phyloP scores from a whole-genome alignment of 2,888 invertebrate species.

The Cataglyphis livida region DNA sequence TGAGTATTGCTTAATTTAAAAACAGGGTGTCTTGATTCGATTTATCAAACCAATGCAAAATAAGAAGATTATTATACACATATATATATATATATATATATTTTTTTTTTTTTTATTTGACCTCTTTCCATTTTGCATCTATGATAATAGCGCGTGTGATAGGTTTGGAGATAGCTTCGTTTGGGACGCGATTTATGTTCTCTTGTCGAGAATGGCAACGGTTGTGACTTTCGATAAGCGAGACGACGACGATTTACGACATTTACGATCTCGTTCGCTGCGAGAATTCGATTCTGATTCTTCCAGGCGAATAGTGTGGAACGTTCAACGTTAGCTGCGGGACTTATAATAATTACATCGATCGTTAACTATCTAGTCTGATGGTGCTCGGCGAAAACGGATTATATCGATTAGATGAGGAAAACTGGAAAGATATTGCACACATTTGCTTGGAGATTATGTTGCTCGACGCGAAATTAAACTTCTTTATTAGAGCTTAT shows the following conservation, averaged over 20 bases:
- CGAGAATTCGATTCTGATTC: slow-evolving; percentile 16
- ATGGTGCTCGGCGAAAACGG: neutral
- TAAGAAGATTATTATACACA: neutral
- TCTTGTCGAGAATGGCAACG: neutral
- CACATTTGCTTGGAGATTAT: neutral
- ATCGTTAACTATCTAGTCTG: neutral
- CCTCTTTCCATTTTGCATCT: neutral
- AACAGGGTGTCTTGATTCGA: neutral
- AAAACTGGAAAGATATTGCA: neutral
- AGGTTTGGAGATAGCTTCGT: neutral
- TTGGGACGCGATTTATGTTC: slow-evolving; percentile 31
- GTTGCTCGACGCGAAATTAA: neutral
- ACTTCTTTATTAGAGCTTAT: neutral
- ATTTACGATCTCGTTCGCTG: slow-evolving; percentile 19
- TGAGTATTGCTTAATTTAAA: neutral
- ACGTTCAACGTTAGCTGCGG: slow-evolving; percentile 5
- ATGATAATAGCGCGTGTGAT: neutral
- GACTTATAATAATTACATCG: slow-evolving; percentile 27
- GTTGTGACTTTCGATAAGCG: slow-evolving; percentile 22
- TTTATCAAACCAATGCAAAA: neutral
- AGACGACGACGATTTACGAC: slow-evolving; percentile 17
- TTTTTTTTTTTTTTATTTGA: slow-evolving; percentile 10
- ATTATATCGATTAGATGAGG: slow-evolving; percentile 16
- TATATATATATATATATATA: neutral
- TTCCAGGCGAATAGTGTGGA: neutral